Evolutionary conservation across 2,888 invertebrate species (phyloP).

Genomic region (Himalopsyche tibetana): DNA sequence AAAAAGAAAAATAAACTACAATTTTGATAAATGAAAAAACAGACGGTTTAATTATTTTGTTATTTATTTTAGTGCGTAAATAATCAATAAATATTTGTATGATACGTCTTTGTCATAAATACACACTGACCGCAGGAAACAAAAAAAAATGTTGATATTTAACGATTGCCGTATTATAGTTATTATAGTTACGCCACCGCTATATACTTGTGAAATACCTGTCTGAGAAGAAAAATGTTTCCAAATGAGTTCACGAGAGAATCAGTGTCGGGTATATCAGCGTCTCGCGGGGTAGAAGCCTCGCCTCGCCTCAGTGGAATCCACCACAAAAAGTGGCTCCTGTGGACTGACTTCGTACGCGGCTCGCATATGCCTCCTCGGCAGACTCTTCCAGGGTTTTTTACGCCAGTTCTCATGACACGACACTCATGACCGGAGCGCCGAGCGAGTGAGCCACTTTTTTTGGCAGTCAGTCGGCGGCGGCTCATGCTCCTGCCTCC

Average conservation of each 20-base stretch:
- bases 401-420: background rate
- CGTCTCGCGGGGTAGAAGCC: slow-evolving; percentile 23
- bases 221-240: background rate
- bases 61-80: too few relatives aligned
- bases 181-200: background rate
- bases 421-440: slow-evolving; percentile 15
- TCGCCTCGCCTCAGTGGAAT: slow-evolving; percentile 30
- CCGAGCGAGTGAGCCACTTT: slow-evolving; percentile 29
- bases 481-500: slow-evolving; percentile 13
- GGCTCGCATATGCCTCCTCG: slow-evolving; percentile 13
- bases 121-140: too few relatives aligned
- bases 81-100: too few relatives aligned
- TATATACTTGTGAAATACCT: background rate
- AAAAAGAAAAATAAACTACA: too few relatives aligned
- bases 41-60: too few relatives aligned
- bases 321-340: slow-evolving; percentile 14
- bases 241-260: slow-evolving; percentile 31
- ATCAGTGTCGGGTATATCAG: background rate
- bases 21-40: too few relatives aligned
- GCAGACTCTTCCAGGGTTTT: slow-evolving; percentile 28
- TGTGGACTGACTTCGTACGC: background rate
- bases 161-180: background rate
- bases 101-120: too few relatives aligned
- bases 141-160: background rate
- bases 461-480: slow-evolving; percentile 15